Conservation (phyloP, 2,888 invertebrate species). For the Torymus tubicola region DNA sequence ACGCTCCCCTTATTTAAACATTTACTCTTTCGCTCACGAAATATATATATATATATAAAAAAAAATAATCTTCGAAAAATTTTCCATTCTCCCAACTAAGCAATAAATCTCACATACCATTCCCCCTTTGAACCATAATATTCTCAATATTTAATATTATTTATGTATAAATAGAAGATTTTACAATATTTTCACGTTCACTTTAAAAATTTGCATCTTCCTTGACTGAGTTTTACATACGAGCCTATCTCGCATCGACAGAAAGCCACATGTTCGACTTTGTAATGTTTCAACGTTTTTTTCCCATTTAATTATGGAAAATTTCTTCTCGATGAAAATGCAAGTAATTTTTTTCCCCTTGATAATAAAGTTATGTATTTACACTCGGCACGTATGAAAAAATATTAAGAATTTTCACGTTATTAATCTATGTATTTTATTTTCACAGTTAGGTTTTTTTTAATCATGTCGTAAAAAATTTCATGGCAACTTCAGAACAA, state of each 20-base stretch:
- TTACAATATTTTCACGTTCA: conserved; percentile 60
- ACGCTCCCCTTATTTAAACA: conserved; percentile 48
- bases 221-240: conserved; percentile 58
- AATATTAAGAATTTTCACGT: conserved; percentile 54
- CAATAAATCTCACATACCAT: conserved; percentile 45
- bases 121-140: conserved; percentile 49
- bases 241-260: conserved; percentile 57
- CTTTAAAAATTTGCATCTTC: conserved; percentile 62
- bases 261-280: conserved; percentile 57
- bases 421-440: conserved; percentile 38
- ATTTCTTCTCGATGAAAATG: conserved; percentile 44
- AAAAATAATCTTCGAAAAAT: conserved; percentile 39
- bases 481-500: conserved; percentile 54
- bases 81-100: conserved; percentile 35
- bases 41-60: conserved; percentile 45
- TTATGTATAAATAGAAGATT: conserved; percentile 68
- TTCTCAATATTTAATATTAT: conserved; percentile 64
- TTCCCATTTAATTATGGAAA: conserved; percentile 37
- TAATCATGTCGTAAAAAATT: conserved; percentile 46
- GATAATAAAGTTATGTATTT: conserved; percentile 52
- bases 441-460: conserved; percentile 14
- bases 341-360: conserved; percentile 38
- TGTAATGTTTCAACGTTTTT: conserved; percentile 36
- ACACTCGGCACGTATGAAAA: conserved; percentile 56
- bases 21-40: conserved; percentile 33